Evolutionary conservation across 2,797 vertebrate genomes (phyloP).

Genomic region (Sebastes vulpes): DNA sequence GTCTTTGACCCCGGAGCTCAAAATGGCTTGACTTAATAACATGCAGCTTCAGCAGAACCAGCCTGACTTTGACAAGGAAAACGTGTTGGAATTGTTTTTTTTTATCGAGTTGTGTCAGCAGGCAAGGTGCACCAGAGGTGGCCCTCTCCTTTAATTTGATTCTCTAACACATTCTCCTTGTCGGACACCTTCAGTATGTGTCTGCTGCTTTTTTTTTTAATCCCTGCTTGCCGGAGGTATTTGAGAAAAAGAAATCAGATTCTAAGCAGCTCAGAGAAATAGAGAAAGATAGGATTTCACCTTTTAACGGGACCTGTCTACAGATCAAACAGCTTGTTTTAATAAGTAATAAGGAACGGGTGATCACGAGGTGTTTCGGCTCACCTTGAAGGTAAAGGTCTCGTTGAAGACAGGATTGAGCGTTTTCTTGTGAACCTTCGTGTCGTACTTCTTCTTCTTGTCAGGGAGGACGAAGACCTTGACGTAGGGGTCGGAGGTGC

Average conservation of each 20-base stretch:
- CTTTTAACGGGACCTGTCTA: constrained; percentile 17
- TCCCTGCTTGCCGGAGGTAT: constrained; percentile 31
- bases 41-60: constrained; percentile 56
- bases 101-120: constrained; percentile 71
- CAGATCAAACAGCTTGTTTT: constrained; percentile 24
- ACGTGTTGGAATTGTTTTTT: constrained; percentile 51
- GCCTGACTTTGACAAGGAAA: constrained; percentile 59
- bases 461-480: constrained; percentile 96
- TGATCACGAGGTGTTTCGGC: neutral
- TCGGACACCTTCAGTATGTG: constrained; percentile 60
- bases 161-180: constrained; percentile 62
- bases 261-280: constrained; percentile 10
- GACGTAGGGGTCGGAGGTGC: constrained; percentile 97
- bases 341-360: constrained; percentile 37
- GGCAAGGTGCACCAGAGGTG: constrained; percentile 50
- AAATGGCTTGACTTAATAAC: constrained; percentile 17
- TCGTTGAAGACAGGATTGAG: constrained; percentile 98
- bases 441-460: constrained; percentile 98
- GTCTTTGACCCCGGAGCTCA: constrained; percentile 32
- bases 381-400: constrained; percentile 96
- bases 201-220: constrained; percentile 26
- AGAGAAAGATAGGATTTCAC: constrained; percentile 2
- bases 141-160: constrained; percentile 75
- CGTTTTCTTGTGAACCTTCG: constrained; percentile 98
- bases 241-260: constrained; percentile 9